Base-by-base conservation (phyloP, 2,888 invertebrate species). In the Drosophila rellima region DNA sequence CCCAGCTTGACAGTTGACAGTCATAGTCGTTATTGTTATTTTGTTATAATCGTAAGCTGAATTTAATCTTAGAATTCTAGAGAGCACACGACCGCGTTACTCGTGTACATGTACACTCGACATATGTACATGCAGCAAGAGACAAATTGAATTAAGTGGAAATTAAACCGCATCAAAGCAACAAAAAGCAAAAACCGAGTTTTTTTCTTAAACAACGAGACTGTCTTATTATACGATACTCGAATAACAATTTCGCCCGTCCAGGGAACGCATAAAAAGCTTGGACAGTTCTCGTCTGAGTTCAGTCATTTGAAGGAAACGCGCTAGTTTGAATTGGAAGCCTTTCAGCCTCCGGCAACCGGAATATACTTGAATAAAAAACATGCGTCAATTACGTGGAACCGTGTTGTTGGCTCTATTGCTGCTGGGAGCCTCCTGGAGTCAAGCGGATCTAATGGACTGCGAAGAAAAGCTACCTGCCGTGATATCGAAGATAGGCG, bases 81-180 rank as follows among this genome's bases (percentile, higher is more conserved):
- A 77, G 72, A 77, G 47, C 70, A 71, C 75, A 56, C 60, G 59
- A 79, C 15, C 39, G 56, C 48, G 26, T 37, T 20, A 33, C 33
- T 35, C 26, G 59, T 55, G 54, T n/a, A n/a, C n/a, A 52, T 45
- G 42, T 56, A 26, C 64, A 63, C 48, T 54, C 69, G 55, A 56
- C 48, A 48, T 37, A 59, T n/a, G n/a, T n/a, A n/a, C n/a, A n/a
- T n/a, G n/a, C 20, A 33, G 56, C 69, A 65, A 70, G 52, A 79
- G 59, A 77, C 73, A 85, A 78, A 90, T 90, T 88, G 71, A 88
- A 88, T 88, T 80, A 88, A 86, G 67, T 69, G 68, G 62, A 80
- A 80, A 42, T 20, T 13, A 20, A 72, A 71, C 33, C 31, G n/a
- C 15, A 26, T 11, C n/a, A 13, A 44, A 42, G 45, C 45, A 70